Base-by-base conservation (phyloP, 2,888 invertebrate species). In the Cephonodes hylas region DNA sequence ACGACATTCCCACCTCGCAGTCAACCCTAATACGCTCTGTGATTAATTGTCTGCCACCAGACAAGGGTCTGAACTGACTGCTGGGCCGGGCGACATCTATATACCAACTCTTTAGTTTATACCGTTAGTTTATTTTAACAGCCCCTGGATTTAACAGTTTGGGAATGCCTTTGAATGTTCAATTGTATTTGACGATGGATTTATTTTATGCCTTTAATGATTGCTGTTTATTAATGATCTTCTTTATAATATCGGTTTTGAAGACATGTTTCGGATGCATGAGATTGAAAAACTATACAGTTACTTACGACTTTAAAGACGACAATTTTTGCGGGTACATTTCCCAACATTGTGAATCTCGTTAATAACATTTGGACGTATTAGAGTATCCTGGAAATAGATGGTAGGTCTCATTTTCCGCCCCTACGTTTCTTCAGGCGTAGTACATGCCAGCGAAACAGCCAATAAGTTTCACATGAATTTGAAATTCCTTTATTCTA, bases 1-100 rank as follows among this genome's bases (percentile, higher is more conserved):
- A 18, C 18, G 0, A 8, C 2, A 3, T 20, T 53, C 23, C 2
- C 3, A n/a, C 18, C 53, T 53, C 18, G 6, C 22, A 13, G 25
- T 25, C n/a, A 53, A 61, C 66, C 68, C 75, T 79, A 77, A 81
- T 79, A 79, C 76, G 62, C 64, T 61, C 73, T 67, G 80, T 86
- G 85, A 86, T 86, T 82, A 84, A 87, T 86, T 72, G 80, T 69
- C 69, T 66, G 73, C 72, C 66, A 67, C 73, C 77, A 79, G 83
- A 81, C 80, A 77, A 81, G 86, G 85, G 83, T 82, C 75, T 69
- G 64, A 69, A 71, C 72, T 65, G 68, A n/a, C 69, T 67, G 68
- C 69, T n/a, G n/a, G n/a, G n/a, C n/a, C n/a, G n/a, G 67, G 67
- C 66, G 83, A 84, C 81, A 81, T 79, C 74, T 82, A 79, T 81